Evolutionary conservation across 2,113 vertebrate genomes (phyloP).

Genomic region (Butorides virescens): DNA sequence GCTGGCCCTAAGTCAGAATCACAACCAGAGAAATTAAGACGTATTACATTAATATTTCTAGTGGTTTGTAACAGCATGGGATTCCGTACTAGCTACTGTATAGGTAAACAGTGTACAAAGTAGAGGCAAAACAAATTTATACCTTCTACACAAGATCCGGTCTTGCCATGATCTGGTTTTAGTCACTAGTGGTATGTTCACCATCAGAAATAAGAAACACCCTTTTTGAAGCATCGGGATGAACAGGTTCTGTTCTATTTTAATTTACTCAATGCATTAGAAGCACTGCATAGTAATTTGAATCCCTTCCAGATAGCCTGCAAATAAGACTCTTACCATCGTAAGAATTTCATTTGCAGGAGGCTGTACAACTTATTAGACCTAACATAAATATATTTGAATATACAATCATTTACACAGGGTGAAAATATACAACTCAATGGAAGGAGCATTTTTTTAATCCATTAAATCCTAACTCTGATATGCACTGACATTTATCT

Average conservation of each 20-base stretch:
- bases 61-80: background rate
- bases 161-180: background rate
- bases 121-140: background rate
- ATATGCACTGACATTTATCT: slow-evolving; percentile 23
- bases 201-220: background rate
- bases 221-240: background rate
- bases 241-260: background rate
- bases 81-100: background rate
- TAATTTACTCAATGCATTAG: background rate
- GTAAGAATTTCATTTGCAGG: background rate
- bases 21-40: background rate
- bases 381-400: background rate
- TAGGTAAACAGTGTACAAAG: background rate
- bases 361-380: background rate
- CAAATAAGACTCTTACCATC: background rate
- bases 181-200: background rate
- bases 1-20: background rate
- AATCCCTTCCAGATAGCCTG: background rate
- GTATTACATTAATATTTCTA: background rate
- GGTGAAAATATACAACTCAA: background rate
- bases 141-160: background rate
- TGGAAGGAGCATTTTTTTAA: background rate
- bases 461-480: background rate
- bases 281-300: background rate
- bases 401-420: background rate